Evolutionary conservation across 2,797 vertebrate genomes (phyloP).

Genomic region (Rousettus madagascariensis): DNA sequence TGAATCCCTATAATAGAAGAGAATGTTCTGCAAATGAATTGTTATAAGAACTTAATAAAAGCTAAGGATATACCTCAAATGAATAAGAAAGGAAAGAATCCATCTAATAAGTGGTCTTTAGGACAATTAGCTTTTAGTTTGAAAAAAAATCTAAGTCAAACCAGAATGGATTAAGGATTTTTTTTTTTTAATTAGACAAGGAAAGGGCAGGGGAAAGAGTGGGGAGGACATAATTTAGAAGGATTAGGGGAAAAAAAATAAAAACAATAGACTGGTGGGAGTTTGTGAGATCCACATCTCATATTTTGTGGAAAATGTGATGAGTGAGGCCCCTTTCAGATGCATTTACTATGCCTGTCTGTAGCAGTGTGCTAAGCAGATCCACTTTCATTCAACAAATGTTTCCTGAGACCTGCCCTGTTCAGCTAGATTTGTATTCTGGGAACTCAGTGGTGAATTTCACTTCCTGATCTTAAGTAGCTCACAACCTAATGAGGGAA

Average conservation of each 20-base stretch:
- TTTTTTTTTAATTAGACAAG: background rate
- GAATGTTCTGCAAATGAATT: background rate
- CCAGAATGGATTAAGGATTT: background rate
- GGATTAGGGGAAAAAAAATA: background rate
- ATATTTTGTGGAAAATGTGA: background rate
- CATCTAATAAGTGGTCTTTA: background rate
- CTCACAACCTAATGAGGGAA: background rate
- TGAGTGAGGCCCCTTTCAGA: background rate
- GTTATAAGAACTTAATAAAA: conserved; percentile 4
- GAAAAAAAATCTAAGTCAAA: conserved; percentile 45
- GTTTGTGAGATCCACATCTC: background rate
- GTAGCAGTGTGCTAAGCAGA: background rate
- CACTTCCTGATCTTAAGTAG: background rate
- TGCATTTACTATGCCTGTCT: background rate
- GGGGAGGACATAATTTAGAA: background rate
- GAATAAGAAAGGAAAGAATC: conserved; percentile 13
- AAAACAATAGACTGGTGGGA: background rate
- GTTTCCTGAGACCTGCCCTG: background rate
- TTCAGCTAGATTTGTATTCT: background rate
- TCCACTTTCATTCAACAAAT: background rate
- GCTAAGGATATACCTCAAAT: background rate
- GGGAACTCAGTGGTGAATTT: background rate
- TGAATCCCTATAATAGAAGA: background rate
- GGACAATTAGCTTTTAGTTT: background rate
- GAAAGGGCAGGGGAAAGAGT: background rate